These are phyloP conservation scores for Paedocypris micromegethes DNA, from an alignment of 2,797 vertebrate genomes.

Conservation along the genomic window DNA sequence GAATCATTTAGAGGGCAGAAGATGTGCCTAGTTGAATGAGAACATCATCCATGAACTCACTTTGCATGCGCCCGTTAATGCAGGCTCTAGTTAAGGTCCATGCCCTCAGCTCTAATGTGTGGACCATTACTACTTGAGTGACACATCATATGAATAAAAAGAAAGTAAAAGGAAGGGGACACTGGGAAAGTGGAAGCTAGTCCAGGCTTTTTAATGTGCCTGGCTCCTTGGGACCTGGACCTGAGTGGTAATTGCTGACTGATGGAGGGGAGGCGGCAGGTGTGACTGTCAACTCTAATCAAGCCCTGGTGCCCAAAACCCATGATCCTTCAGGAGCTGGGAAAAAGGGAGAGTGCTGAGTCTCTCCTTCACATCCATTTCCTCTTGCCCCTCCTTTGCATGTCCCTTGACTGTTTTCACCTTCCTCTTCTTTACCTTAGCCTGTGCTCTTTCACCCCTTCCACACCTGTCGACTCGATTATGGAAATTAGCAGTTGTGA, in stretches of 20 bases:
- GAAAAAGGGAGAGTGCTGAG: slow-evolving; percentile 1
- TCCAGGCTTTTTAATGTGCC: slow-evolving; percentile 52
- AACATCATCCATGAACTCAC: slow-evolving; percentile 46
- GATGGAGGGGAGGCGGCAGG: slow-evolving; percentile 64
- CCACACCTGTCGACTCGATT: slow-evolving; percentile 77
- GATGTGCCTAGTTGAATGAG: slow-evolving; percentile 43
- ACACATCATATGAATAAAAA: slow-evolving; percentile 40
- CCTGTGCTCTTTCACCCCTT: slow-evolving; percentile 56
- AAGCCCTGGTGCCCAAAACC: slow-evolving; percentile 52
- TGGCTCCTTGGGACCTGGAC: slow-evolving; percentile 50
- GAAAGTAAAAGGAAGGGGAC: slow-evolving; percentile 18
- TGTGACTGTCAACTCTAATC: slow-evolving; percentile 83
- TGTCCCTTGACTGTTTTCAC: slow-evolving; percentile 37
- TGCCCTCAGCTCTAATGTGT: slow-evolving; percentile 57
- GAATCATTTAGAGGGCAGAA: slow-evolving; percentile 64
- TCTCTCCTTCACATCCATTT: slow-evolving; percentile 29
- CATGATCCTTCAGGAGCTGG: slow-evolving; percentile 39
- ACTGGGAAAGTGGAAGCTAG: slow-evolving; percentile 21
- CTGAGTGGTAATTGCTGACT: slow-evolving; percentile 68
- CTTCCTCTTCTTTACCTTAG: slow-evolving; percentile 42
- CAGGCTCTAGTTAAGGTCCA: slow-evolving; percentile 56
- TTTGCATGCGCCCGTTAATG: slow-evolving; percentile 60
- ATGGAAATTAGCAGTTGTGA: slow-evolving; percentile 71
- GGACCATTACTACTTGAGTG: slow-evolving; percentile 46
- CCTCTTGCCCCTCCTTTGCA: slow-evolving; percentile 23